Conservation (phyloP, 1,140 invertebrate species). For the Dendroctonus ponderosae region DNA sequence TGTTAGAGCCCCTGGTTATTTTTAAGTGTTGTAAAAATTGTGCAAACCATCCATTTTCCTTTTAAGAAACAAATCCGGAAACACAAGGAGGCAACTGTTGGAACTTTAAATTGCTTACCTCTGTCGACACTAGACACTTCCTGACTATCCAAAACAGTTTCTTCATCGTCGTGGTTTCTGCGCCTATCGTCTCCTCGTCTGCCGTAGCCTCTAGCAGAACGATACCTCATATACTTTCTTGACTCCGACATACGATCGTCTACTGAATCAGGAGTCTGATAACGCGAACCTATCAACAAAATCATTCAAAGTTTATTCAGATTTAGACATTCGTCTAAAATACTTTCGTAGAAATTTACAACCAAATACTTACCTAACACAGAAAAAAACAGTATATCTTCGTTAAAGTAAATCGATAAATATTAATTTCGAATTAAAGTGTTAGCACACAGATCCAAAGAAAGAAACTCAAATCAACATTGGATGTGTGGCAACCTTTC, state of each 20-base stretch:
- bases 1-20: too few relatives aligned
- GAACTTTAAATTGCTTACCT: conserved; percentile 44
- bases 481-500: conserved; percentile 25
- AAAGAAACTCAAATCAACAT: conserved; percentile 7
- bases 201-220: conserved; percentile 56
- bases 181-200: conserved; percentile 61
- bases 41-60: too few relatives aligned
- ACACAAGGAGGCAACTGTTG: too few relatives aligned
- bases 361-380: conserved; percentile 1
- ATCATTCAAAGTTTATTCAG: background rate
- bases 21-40: too few relatives aligned
- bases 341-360: too few relatives aligned
- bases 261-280: conserved; percentile 58
- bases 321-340: too few relatives aligned
- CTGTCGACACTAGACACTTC: conserved; percentile 75
- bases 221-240: conserved; percentile 43
- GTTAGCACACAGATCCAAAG: too few relatives aligned
- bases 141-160: conserved; percentile 74
- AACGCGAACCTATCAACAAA: conserved; percentile 53
- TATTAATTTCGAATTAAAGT: background rate
- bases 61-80: too few relatives aligned
- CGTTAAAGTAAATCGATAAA: background rate
- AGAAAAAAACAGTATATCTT: conserved; percentile 5
- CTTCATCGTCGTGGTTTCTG: conserved; percentile 75
- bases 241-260: conserved; percentile 59